phyloP scores from a whole-genome alignment of 2,797 vertebrate species.

The Varecia variegata region DNA sequence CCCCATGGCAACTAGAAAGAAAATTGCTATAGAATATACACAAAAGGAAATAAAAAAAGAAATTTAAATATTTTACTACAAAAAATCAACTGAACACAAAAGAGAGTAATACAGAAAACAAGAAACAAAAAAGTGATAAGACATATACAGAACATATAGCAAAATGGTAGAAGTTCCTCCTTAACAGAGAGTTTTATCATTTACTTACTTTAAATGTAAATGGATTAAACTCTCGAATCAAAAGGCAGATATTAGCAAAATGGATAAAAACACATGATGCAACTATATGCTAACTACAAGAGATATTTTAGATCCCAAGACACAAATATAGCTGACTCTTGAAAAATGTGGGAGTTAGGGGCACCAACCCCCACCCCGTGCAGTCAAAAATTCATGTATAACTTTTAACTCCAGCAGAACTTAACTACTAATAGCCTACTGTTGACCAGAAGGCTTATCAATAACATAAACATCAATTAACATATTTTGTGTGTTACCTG shows the following conservation, averaged over 20 bases:
- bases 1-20: background rate
- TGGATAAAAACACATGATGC: background rate
- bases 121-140: background rate
- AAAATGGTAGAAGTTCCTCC: background rate
- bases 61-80: background rate
- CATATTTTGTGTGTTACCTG: background rate
- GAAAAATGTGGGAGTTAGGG: background rate
- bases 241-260: background rate
- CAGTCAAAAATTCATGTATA: background rate
- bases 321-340: background rate
- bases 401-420: background rate
- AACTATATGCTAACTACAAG: background rate
- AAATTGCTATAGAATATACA: background rate
- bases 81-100: background rate
- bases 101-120: background rate
- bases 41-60: background rate
- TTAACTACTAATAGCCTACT: background rate
- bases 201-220: background rate
- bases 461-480: background rate
- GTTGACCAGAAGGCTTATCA: background rate
- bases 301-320: background rate
- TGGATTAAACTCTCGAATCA: background rate
- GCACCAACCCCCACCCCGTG: background rate
- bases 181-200: too few relatives aligned
- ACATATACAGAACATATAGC: background rate